Evolutionary conservation across 2,113 vertebrate species (phyloP), one percentile per base, ranked within the genome.

Genomic region (Sminthopsis crassicaudata): DNA sequence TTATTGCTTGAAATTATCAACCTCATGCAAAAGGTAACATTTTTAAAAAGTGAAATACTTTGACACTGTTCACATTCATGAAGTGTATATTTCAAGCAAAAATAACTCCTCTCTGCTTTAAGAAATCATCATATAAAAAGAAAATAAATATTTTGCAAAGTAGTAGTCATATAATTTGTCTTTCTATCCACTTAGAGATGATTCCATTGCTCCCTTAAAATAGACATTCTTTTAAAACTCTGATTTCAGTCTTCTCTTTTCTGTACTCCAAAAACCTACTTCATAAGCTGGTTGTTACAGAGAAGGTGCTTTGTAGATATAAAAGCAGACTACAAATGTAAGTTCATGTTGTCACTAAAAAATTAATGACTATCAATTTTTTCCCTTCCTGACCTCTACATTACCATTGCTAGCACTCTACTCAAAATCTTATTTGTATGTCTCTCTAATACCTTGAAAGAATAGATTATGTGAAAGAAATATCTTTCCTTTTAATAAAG

Each of bases 1-100:
- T 93, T 92, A 92, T 46, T 95, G 51, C 76, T 36, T 89, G 30
- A 96, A 92, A 23, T 94, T 92, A 25, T 57, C 42, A n/a, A 6
- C 14, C 16, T 84, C 90, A 30, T 76, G 46, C 7, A 91, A 92
- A 96, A 42, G 16, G 23, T 46, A 46, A 46, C 53, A 46, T 12
- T 55, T 67, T 54, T 50, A 42, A 60, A 42, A 23, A 84, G 22
- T 90, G 89, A 92, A 92, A 92, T 19, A 30, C 2, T 84, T 84
- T 84, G 36, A 42, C 19, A 42, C 5, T 84, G 14, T n/a, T 84
- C 36, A 76, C 14, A 76, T 22, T 84, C n/a, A 42, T 42, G 16
- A 84, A 42, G 14, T 19, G 22, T 23, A 42, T 84, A 42, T n/a
- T n/a, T 8, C n/a, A 84, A 42, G 6, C 67, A 84, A 76, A 76